Percentiles rank a stretch among this genome's conserved stretches.
These are phyloP conservation scores for Eupithecia inturbata DNA, from an alignment of 2,888 invertebrate genomes.

Conservation along the genomic window DNA sequence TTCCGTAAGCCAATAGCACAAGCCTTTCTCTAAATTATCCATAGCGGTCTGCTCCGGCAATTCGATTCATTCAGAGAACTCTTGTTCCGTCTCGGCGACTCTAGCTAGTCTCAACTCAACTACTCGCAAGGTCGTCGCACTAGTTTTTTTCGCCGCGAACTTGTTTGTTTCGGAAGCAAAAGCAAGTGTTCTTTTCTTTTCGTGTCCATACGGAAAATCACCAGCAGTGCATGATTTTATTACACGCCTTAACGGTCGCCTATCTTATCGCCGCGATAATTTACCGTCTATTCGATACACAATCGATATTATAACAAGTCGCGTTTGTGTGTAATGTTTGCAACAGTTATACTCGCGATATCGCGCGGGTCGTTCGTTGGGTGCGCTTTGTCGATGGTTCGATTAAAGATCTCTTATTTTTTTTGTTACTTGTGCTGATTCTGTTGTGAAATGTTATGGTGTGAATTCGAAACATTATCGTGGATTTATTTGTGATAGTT, in stretches of 20 bases:
- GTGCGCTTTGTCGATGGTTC: slow-evolving; percentile 37
- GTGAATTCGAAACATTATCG: neutral
- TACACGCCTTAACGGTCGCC: slow-evolving; percentile 43
- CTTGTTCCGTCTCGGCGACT: slow-evolving; percentile 47
- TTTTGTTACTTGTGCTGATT: slow-evolving; percentile 18
- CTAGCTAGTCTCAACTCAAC: no score
- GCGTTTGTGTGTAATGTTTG: slow-evolving; percentile 65
- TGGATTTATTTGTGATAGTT: neutral
- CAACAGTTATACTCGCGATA: slow-evolving; percentile 74
- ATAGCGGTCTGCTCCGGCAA: slow-evolving; percentile 61
- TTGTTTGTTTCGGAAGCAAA: slow-evolving; percentile 29
- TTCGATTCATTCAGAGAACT: slow-evolving; percentile 43
- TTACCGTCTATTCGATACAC: slow-evolving; percentile 74
- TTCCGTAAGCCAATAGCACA: slow-evolving; percentile 48
- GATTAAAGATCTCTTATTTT: slow-evolving; percentile 41
- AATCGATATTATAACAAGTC: slow-evolving; percentile 71
- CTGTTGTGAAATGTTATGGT: slow-evolving; percentile 23
- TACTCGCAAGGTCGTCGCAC: slow-evolving; percentile 56
- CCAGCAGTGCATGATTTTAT: slow-evolving; percentile 54
- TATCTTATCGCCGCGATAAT: slow-evolving; percentile 81
- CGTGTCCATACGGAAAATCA: slow-evolving; percentile 49
- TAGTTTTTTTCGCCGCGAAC: slow-evolving; percentile 42
- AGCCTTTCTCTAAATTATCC: slow-evolving; percentile 59
- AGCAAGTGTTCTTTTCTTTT: slow-evolving; percentile 20
- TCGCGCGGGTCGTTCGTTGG: slow-evolving; percentile 59